These are phyloP conservation scores for Agelastica alni DNA, from an alignment of 2,888 invertebrate genomes.

Conservation along the genomic window DNA sequence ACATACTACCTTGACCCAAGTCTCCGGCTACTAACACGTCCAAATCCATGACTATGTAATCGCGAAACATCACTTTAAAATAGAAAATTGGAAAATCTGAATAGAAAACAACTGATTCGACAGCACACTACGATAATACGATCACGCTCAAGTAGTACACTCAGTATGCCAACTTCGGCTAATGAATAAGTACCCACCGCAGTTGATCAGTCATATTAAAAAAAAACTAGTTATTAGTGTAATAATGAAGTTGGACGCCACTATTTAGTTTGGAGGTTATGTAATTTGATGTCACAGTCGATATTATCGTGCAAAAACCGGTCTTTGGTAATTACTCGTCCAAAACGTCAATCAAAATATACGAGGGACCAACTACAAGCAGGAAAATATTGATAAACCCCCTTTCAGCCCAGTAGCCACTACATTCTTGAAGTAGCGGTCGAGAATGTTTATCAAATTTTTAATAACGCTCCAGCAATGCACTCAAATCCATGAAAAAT, in stretches of 20 bases:
- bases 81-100: not conserved
- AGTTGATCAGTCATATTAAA: constrained; percentile 31
- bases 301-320: constrained; percentile 8
- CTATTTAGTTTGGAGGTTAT: constrained; percentile 31
- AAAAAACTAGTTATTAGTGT: constrained; percentile 38
- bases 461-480: too few relatives aligned
- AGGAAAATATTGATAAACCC: too few relatives aligned
- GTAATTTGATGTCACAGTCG: constrained; percentile 18
- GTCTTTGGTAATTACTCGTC: too few relatives aligned
- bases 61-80: constrained; percentile 39
- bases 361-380: too few relatives aligned
- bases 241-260: constrained; percentile 29
- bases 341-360: too few relatives aligned
- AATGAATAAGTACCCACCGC: too few relatives aligned
- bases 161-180: constrained; percentile 16
- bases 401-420: too few relatives aligned
- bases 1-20: constrained; percentile 41
- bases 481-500: too few relatives aligned
- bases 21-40: constrained; percentile 37
- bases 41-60: constrained; percentile 44
- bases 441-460: too few relatives aligned
- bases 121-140: not conserved
- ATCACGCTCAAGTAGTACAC: not conserved
- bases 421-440: too few relatives aligned
- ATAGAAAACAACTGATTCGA: not conserved